Evolutionary conservation across 2,113 vertebrate species (phyloP).

Genomic region (Craseonycteris thonglongyai): DNA sequence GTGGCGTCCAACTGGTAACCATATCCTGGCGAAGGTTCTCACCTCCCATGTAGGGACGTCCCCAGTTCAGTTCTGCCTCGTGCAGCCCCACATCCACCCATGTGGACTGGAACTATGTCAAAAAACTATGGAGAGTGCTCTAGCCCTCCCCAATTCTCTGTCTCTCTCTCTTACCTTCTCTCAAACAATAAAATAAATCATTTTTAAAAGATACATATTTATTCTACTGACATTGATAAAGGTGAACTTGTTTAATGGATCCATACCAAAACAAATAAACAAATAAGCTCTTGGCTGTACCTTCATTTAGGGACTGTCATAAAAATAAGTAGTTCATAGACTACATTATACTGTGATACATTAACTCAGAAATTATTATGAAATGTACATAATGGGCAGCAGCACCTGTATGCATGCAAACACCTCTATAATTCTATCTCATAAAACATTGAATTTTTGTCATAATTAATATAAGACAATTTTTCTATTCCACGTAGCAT

Average conservation of each 20-base stretch:
- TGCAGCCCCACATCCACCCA: no score
- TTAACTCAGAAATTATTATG: not conserved
- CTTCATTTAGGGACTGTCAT: not conserved
- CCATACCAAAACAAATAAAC: not conserved
- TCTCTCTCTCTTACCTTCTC: no score
- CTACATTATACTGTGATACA: not conserved
- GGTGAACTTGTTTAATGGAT: not conserved
- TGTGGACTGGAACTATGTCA: no score
- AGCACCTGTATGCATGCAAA: not conserved
- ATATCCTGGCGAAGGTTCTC: no score
- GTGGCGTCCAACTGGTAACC: no score
- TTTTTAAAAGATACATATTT: not conserved
- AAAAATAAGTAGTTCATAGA: not conserved
- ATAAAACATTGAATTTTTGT: not conserved
- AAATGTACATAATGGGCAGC: not conserved
- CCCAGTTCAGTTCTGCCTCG: no score
- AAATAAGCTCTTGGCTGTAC: not conserved
- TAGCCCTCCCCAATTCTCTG: no score
- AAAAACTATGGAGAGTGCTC: no score
- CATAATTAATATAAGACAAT: not conserved
- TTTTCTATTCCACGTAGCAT: not conserved
- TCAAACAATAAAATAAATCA: no score
- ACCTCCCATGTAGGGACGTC: no score
- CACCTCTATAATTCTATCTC: not conserved
- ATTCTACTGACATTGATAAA: not conserved